phyloP scores from a whole-genome alignment of 2,888 invertebrate genomes.

The Oscheius sp. region DNA sequence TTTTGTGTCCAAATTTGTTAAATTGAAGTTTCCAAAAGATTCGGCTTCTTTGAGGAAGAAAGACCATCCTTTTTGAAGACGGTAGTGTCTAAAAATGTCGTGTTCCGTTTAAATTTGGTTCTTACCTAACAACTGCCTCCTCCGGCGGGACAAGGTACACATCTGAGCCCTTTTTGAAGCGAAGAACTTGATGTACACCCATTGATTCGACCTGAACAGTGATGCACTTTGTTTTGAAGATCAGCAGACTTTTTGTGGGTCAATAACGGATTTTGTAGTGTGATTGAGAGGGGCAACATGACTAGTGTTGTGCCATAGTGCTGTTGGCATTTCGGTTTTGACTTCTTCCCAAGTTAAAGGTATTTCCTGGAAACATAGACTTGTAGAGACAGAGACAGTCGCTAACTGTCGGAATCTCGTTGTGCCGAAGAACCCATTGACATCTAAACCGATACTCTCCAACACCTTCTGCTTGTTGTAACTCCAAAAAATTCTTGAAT shows the following conservation, averaged over 20 bases:
- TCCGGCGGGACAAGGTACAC: constrained; percentile 41
- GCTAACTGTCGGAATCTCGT: constrained; percentile 42
- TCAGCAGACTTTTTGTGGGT: constrained; percentile 40
- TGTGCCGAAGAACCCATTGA: constrained; percentile 51
- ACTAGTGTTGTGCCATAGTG: constrained; percentile 52
- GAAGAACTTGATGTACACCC: constrained; percentile 55
- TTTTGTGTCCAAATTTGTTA: constrained; percentile 4
- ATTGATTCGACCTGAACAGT: constrained; percentile 44
- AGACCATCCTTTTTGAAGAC: constrained; percentile 46
- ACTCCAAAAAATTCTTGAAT: not conserved
- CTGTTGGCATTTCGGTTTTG: constrained; percentile 39
- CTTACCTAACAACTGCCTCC: constrained; percentile 43
- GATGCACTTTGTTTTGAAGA: not conserved
- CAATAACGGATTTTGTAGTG: constrained; percentile 50
- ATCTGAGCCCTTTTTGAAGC: constrained; percentile 8
- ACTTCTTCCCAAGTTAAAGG: constrained; percentile 3
- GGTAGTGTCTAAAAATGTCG: constrained; percentile 45
- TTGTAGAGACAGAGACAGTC: not conserved
- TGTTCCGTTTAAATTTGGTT: not conserved
- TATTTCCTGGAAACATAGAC: not conserved
- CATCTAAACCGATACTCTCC: constrained; percentile 51
- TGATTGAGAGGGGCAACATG: constrained; percentile 56
- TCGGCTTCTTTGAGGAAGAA: constrained; percentile 55
- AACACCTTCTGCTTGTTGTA: not conserved
- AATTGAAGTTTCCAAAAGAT: constrained; percentile 44